Evolutionary conservation across 2,797 vertebrate species (phyloP), one percentile per base, ranked within the genome.

Genomic region (Galagoides demidoff): DNA sequence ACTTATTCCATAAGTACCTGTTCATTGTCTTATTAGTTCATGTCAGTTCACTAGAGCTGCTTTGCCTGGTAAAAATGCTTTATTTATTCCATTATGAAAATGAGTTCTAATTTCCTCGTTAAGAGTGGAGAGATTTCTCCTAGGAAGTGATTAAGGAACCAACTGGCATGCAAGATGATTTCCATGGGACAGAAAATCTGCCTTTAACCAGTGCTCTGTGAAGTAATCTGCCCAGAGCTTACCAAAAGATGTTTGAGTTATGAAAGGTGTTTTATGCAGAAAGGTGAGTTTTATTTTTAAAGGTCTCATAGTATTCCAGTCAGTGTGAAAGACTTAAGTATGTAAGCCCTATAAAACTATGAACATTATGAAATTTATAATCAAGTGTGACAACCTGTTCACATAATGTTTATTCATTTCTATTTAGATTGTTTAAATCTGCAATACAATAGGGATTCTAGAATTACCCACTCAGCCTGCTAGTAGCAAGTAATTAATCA

Each of bases 31-130:
- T 84, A 89, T 90, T 90, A 84, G 55, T 29, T n/a, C 78, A 27
- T 45, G 45, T 77, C 61, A 59, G 37, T 95, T 83, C 74, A 74
- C 45, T 52, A 43, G 74, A 90, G 45, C 17, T 45, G 29, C 31
- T 88, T 88, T 78, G 39, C 59, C 64, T 76, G 45, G 14, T 77
- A 95, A 79, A 92, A 90, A 92, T 43, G 76, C 59, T 83, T 66
- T 86, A 95, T 97, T 95, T 92, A 96, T 94, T 92, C 34, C 1
- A 1, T 90, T 89, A 94, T 86, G 66, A 86, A 95, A 95, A 92
- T 92, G 45, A 96, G n/a, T 66, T 86, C 37, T 71, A 45, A 87
- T 89, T 94, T 95, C 22, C 25, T 68, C 22, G 16, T 4, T 74
- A 73, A n/a, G 13, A n/a, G 2, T n/a, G 14, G 27, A 79, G 68